A percentile compares a stretch with the other conserved stretches of the same genome.
These are phyloP conservation scores for Philopedon plagiatum DNA, from an alignment of 2,888 invertebrate genomes.

Conservation along the genomic window DNA sequence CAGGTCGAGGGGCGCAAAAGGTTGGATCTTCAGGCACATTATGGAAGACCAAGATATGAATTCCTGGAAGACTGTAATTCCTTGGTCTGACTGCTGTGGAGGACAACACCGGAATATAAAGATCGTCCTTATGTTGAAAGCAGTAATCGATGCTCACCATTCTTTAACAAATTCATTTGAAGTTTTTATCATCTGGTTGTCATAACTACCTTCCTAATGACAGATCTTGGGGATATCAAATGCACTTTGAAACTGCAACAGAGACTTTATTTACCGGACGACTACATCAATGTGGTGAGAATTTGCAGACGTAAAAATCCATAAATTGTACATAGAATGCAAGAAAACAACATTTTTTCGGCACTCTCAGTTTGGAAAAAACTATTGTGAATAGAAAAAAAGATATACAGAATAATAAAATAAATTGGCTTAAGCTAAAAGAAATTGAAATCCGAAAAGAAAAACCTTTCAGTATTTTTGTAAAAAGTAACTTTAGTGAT, in stretches of 20 bases:
- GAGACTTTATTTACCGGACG: slow-evolving; percentile 43
- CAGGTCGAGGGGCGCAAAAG: not conserved
- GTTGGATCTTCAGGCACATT: not conserved
- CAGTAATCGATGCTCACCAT: not conserved
- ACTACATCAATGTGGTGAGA: slow-evolving; percentile 43
- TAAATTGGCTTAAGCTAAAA: too few species aligned
- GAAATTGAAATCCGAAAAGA: slow-evolving; percentile 17
- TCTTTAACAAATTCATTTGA: slow-evolving; percentile 3
- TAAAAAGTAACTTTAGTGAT: slow-evolving; percentile 11
- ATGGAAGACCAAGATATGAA: not conserved
- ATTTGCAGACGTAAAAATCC: too few species aligned
- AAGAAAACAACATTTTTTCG: too few species aligned
- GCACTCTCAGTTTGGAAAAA: slow-evolving; percentile 20
- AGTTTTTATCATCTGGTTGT: slow-evolving; percentile 37
- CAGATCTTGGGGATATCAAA: slow-evolving; percentile 42
- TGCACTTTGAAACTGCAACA: slow-evolving; percentile 40
- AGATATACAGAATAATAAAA: too few species aligned
- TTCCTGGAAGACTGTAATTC: not conserved
- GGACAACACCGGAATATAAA: not conserved
- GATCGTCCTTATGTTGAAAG: not conserved
- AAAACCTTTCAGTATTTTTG: slow-evolving; percentile 15
- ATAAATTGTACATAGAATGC: too few species aligned
- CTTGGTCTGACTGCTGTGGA: not conserved
- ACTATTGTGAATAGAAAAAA: too few species aligned
- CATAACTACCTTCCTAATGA: slow-evolving; percentile 41